Evolutionary conservation across 2,888 invertebrate genomes (phyloP).

Genomic region (Andrena hattorfiana): DNA sequence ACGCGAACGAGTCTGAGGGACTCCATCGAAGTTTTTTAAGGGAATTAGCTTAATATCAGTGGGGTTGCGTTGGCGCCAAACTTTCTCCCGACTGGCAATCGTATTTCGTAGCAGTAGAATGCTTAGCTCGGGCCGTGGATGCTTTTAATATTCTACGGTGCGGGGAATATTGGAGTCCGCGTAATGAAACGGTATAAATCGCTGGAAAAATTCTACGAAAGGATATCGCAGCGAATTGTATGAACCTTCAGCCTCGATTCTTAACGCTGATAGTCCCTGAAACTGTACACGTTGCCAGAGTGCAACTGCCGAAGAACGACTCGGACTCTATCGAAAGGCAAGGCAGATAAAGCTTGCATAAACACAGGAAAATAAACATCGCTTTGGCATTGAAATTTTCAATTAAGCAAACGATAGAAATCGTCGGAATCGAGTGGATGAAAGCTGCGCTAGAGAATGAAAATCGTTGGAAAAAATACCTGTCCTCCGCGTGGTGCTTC

Average conservation of each 20-base stretch:
- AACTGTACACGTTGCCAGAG: neutral
- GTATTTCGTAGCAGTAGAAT: neutral
- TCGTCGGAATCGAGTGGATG: neutral
- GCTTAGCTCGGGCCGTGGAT: neutral
- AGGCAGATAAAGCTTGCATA: too few species aligned
- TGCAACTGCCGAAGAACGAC: neutral
- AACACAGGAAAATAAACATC: neutral
- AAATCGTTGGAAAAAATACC: neutral
- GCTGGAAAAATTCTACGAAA: constrained; percentile 7
- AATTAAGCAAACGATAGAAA: neutral
- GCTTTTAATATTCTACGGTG: constrained; percentile 26
- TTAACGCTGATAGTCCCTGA: neutral
- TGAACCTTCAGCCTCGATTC: constrained; percentile 1
- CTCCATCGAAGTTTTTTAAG: constrained; percentile 9
- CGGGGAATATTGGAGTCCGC: constrained; percentile 7
- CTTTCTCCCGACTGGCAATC: constrained; percentile 14
- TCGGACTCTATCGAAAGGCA: neutral
- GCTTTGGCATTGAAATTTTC: neutral
- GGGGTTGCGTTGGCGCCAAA: neutral
- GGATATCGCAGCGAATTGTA: constrained; percentile 18
- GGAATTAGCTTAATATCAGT: constrained; percentile 31
- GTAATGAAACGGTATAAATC: constrained; percentile 30
- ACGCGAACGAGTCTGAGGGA: neutral
- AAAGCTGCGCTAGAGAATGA: neutral
- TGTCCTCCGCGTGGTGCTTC: neutral